Conservation (phyloP, 1,140 invertebrate species). For the Teleopsis dalmanni region DNA sequence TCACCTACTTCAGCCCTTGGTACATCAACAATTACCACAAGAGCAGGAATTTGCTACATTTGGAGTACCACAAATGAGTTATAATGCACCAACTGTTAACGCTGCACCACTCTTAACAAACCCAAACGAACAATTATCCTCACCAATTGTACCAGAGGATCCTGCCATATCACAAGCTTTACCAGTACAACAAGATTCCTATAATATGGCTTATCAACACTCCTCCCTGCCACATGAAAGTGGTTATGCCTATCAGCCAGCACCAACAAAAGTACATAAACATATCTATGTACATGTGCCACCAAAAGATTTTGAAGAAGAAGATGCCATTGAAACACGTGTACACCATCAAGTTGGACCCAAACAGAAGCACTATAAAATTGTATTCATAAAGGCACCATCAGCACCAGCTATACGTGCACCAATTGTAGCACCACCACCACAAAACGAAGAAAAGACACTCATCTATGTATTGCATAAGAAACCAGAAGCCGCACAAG, state of each 20-base stretch:
- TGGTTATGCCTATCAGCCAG: slow-evolving; percentile 29
- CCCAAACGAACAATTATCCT: neutral
- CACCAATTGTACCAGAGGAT: slow-evolving; percentile 15
- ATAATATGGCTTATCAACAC: slow-evolving; percentile 35
- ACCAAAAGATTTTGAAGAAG: slow-evolving; percentile 63
- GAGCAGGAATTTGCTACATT: slow-evolving; percentile 35
- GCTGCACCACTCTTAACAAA: neutral
- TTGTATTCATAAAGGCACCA: slow-evolving; percentile 80
- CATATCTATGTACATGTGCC: slow-evolving; percentile 76
- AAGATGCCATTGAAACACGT: slow-evolving; percentile 47
- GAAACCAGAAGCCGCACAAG: slow-evolving; percentile 67
- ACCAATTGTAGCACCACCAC: slow-evolving; percentile 53
- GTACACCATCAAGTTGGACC: slow-evolving; percentile 50
- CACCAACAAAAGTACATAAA: slow-evolving; percentile 53
- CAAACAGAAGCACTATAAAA: slow-evolving; percentile 77
- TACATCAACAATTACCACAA: slow-evolving; percentile 32
- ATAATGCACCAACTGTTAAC: slow-evolving; percentile 8
- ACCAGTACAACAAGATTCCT: slow-evolving; percentile 28
- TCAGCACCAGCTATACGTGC: slow-evolving; percentile 62
- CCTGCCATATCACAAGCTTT: neutral
- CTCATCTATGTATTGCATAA: slow-evolving; percentile 79
- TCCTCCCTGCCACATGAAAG: slow-evolving; percentile 24
- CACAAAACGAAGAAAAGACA: slow-evolving; percentile 73
- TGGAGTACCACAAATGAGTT: slow-evolving; percentile 20
- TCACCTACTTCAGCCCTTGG: slow-evolving; percentile 26